Evolutionary conservation across 2,797 vertebrate genomes (phyloP).

Genomic region (Amblyopsis hoosieri): DNA sequence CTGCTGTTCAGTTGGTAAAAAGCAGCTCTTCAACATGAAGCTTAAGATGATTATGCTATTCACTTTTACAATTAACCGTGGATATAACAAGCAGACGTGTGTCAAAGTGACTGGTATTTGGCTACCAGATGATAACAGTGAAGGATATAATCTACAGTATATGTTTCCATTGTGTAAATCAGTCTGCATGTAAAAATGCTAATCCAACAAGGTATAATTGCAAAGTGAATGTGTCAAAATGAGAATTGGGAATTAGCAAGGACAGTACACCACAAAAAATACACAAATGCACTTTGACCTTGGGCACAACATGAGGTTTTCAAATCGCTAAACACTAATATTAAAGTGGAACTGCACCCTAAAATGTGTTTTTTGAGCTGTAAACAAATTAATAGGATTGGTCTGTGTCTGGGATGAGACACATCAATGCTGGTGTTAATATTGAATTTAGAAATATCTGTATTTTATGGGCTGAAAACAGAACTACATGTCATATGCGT

Average conservation of each 20-base stretch:
- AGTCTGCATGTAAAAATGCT: neutral
- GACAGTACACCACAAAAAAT: neutral
- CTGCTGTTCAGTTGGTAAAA: conserved; percentile 14
- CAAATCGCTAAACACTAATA: no score
- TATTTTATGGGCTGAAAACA: no score
- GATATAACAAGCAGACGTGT: conserved; percentile 11
- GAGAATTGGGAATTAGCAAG: neutral
- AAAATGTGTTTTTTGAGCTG: no score
- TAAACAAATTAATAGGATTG: neutral
- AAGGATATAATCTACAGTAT: neutral
- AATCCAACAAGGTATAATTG: neutral
- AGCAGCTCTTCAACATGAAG: neutral
- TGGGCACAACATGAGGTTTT: conserved; percentile 1
- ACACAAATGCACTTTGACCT: neutral
- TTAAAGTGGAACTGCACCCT: no score
- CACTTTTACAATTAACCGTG: neutral
- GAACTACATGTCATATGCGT: no score
- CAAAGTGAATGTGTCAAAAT: no score
- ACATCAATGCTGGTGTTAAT: no score
- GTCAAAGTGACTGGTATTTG: neutral
- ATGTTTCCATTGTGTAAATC: neutral
- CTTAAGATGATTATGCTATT: neutral
- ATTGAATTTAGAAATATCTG: no score
- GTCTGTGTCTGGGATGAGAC: no score
- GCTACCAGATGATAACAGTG: neutral